These are phyloP conservation scores for Pseudoatta argentina DNA, from an alignment of 1,140 invertebrate species.

Conservation along the genomic window DNA sequence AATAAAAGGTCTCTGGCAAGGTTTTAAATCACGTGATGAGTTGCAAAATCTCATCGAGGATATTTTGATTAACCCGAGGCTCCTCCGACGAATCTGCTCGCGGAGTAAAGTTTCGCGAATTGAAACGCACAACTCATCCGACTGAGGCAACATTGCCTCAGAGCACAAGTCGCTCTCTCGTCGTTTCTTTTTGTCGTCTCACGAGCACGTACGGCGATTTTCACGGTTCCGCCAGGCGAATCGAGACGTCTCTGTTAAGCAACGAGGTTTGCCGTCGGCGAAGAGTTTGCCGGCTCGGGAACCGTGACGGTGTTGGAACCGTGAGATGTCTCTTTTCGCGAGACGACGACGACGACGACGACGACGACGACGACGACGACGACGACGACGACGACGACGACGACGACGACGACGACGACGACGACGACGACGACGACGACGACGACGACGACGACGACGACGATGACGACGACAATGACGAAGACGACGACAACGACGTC, in stretches of 20 bases:
- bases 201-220: slow-evolving; percentile 63
- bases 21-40: background rate
- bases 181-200: slow-evolving; percentile 54
- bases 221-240: slow-evolving; percentile 64
- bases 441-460: slow-evolving; percentile 21
- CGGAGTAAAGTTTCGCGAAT: slow-evolving; percentile 16
- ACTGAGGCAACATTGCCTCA: background rate
- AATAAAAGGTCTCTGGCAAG: background rate
- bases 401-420: slow-evolving; percentile 52
- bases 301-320: slow-evolving; percentile 43
- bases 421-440: no score
- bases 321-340: slow-evolving; percentile 54
- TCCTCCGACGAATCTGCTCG: background rate
- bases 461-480: slow-evolving; percentile 42
- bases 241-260: slow-evolving; percentile 72
- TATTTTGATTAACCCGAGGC: slow-evolving; percentile 32
- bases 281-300: slow-evolving; percentile 41
- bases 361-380: slow-evolving; percentile 21
- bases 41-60: background rate
- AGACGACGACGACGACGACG: slow-evolving; percentile 15
- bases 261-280: slow-evolving; percentile 46
- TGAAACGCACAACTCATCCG: slow-evolving; percentile 40
- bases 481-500: slow-evolving; percentile 55
- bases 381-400: slow-evolving; percentile 14
- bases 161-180: slow-evolving; percentile 24